Evolutionary conservation across 2,888 invertebrate species (phyloP), one percentile per base, ranked within the genome.

Genomic region (Hoplodrina ambigua): DNA sequence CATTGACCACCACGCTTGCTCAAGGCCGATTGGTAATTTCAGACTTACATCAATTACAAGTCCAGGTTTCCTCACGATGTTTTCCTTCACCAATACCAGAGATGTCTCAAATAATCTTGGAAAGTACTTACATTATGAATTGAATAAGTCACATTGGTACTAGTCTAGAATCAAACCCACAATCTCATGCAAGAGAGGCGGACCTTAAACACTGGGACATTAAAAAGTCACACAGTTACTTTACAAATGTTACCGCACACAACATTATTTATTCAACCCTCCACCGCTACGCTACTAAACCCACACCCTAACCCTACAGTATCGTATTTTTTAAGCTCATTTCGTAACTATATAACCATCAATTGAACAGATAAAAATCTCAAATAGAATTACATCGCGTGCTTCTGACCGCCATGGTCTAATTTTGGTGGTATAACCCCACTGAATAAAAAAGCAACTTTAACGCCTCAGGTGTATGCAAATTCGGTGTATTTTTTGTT

Each of bases 311-410:
- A 90, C 87, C 89, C 89, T 86, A 85, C 71, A 81, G 78, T 87
- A 87, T 87, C 85, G 88, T 89, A 88, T 88, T 90, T 90, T 92
- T 92, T 89, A 87, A 89, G 91, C 88, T 88, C 86, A 90, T 91
- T 93, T 90, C 90, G 90, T 92, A 91, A 93, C 91, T 88, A 90
- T 91, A 93, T 91, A 93, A 93, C 93, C 92, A 94, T 92, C 93
- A 93, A 94, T 94, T 94, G 94, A 91, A 89, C 91, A 93, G 94
- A 94, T 94, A 93, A 90, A 85, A 86, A 94, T 94, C 94, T 92
- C 82, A 86, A 87, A 89, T 85, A 87, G 87, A 91, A 91, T 90
- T 90, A 91, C 91, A 89, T 94, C 88, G 93, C 94, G 94, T 94
- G 94, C 25, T 88, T 89, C 75, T 89, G 86, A 88, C 87, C 88